Conservation (phyloP, 2,888 invertebrate species). For the Macaria liturata region DNA sequence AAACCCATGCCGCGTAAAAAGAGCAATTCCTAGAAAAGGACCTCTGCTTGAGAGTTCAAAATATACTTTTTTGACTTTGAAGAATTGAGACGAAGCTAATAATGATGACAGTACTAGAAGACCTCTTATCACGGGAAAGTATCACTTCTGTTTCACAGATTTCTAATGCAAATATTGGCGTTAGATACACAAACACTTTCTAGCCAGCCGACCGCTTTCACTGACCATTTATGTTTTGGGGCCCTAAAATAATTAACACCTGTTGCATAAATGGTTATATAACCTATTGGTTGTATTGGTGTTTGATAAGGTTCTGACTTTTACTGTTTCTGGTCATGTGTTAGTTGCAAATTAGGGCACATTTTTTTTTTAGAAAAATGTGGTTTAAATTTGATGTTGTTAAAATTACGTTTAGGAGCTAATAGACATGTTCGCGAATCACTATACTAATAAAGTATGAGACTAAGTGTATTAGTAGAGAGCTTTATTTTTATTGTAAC, state of each 20-base stretch:
- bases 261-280: constrained; percentile 25
- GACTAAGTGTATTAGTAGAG: too few relatives aligned
- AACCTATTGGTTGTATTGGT: background rate
- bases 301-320: background rate
- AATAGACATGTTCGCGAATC: background rate
- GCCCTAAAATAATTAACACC: constrained; percentile 46
- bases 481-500: too few relatives aligned
- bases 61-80: too few relatives aligned
- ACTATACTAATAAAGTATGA: too few relatives aligned
- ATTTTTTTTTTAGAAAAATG: background rate
- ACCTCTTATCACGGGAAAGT: constrained; percentile 60
- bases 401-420: background rate
- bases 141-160: constrained; percentile 65
- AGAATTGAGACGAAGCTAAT: too few relatives aligned
- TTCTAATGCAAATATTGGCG: constrained; percentile 78
- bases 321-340: background rate
- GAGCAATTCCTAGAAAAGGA: too few relatives aligned
- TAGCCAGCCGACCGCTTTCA: constrained; percentile 71
- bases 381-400: background rate
- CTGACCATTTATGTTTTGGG: constrained; percentile 47
- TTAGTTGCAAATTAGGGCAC: too few relatives aligned
- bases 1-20: too few relatives aligned
- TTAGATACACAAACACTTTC: constrained; percentile 71
- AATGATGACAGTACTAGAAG: too few relatives aligned
- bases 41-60: too few relatives aligned